Base-by-base conservation (phyloP, 2,113 vertebrate genomes). In the Ptilonorhynchus violaceus region DNA sequence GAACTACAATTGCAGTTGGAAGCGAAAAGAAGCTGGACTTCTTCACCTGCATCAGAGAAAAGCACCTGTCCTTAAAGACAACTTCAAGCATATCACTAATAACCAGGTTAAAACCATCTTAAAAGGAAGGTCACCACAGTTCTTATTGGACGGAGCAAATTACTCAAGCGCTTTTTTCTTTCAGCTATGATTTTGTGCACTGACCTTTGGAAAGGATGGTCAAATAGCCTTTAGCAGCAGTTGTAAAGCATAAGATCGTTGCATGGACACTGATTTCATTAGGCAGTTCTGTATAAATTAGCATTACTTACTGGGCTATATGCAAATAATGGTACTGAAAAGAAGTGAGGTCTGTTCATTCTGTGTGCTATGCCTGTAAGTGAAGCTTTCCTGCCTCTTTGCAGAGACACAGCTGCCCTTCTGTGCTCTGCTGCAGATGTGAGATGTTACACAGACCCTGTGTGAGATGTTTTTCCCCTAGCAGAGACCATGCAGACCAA, bases 261-360 rank as follows among this genome's bases (percentile, higher is more conserved):
- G 33, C 81, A 91, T 22, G 80, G 50, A 73, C 67, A 68, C 58
- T 76, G 53, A 83, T 91, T 96, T 94, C 87, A 88, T 93, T 60
- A 94, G 69, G 62, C 62, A 92, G 49, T 47, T 76, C 33, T 86
- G 69, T 53, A 93, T 79, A 95, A 94, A 96, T 96, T 92, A 96
- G 56, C 67, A 83, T 83, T 94, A 58, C 31, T 91, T 89, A 60
- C 41, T 55, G 9, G 13, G 53, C 46, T 24, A 2, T 41, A 62
- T 76, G 59, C 37, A 74, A 35, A 30, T 67, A 83, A 72, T 42
- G 25, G 50, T 33, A 75, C 5, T 52, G 83, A 60, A 50, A 77
- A 90, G 88, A 77, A 68, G 39, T 27, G 30, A 47, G 7, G 10
- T 70, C 52, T 74, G 55, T 21, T 93, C 58, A 23, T 74, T 72